Evolutionary conservation across 1,140 invertebrate species (phyloP).

Genomic region (Microplitis mediator): DNA sequence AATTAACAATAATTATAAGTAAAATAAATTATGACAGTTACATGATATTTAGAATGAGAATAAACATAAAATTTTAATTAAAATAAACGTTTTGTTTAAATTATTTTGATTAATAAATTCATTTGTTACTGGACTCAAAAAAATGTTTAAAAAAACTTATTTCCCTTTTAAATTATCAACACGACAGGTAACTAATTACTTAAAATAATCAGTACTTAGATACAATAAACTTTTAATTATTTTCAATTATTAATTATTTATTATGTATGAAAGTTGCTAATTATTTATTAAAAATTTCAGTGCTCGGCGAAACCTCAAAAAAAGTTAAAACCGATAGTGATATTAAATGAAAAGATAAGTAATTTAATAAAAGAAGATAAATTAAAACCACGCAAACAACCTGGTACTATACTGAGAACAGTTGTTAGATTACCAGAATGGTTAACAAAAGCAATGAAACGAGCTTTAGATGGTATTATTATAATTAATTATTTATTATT

Average conservation of each 20-base stretch:
- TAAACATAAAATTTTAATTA: no score
- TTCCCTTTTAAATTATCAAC: neutral
- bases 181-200: neutral
- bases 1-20: no score
- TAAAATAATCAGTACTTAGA: neutral
- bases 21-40: no score
- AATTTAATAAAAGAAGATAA: slow-evolving; percentile 64
- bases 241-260: neutral
- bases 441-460: slow-evolving; percentile 63
- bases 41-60: no score
- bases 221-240: neutral
- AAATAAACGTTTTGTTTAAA: no score
- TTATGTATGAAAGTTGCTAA: no score
- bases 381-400: slow-evolving; percentile 73
- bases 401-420: slow-evolving; percentile 66
- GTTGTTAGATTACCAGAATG: slow-evolving; percentile 65
- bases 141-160: slow-evolving; percentile 5
- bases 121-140: neutral
- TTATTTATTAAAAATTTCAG: slow-evolving; percentile 20
- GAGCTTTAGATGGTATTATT: slow-evolving; percentile 59
- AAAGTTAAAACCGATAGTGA: slow-evolving; percentile 34
- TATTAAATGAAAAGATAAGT: slow-evolving; percentile 60
- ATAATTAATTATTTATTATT: neutral
- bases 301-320: slow-evolving; percentile 55
- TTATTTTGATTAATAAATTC: no score